A percentile compares a stretch with the other conserved stretches of the same genome.
These are phyloP conservation scores for Lycodopsis pacificus DNA, from an alignment of 2,797 vertebrate genomes.

Conservation along the genomic window DNA sequence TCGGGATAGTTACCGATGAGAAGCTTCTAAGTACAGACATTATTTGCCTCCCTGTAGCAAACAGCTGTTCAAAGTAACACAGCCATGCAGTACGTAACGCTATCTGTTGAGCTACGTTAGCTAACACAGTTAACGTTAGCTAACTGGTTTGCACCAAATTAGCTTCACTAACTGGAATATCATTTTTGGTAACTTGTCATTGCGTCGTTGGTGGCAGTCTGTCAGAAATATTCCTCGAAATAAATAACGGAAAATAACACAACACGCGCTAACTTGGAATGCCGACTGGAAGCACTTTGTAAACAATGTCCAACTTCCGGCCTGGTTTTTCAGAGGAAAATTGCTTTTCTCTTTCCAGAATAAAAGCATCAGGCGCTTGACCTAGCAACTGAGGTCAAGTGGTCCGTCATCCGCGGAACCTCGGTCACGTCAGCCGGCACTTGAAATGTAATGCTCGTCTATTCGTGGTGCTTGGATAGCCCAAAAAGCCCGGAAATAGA, in stretches of 20 bases:
- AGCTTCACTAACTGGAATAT: neutral
- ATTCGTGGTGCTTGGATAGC: too few species aligned
- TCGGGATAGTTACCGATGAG: neutral
- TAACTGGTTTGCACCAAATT: neutral
- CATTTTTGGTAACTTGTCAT: neutral
- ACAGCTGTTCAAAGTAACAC: constrained; percentile 62
- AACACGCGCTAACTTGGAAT: neutral
- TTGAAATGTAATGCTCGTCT: too few species aligned
- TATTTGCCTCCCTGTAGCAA: neutral
- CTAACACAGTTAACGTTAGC: constrained; percentile 32
- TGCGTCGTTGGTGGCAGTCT: accelerated
- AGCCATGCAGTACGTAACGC: constrained; percentile 6
- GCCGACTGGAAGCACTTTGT: constrained; percentile 43
- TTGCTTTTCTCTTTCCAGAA: neutral
- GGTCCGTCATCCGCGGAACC: too few species aligned
- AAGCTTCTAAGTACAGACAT: neutral
- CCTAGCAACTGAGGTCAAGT: too few species aligned
- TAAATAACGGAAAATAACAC: neutral
- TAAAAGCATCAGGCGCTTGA: constrained; percentile 17
- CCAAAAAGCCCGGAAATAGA: too few species aligned
- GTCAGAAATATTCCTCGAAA: neutral
- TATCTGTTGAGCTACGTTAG: constrained; percentile 11
- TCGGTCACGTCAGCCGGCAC: too few species aligned
- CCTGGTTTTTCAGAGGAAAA: constrained; percentile 34
- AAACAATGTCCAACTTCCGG: constrained; percentile 65